Evolutionary conservation across 2,113 vertebrate species (phyloP), one percentile per base, ranked within the genome.

Genomic region (Alosa alosa): DNA sequence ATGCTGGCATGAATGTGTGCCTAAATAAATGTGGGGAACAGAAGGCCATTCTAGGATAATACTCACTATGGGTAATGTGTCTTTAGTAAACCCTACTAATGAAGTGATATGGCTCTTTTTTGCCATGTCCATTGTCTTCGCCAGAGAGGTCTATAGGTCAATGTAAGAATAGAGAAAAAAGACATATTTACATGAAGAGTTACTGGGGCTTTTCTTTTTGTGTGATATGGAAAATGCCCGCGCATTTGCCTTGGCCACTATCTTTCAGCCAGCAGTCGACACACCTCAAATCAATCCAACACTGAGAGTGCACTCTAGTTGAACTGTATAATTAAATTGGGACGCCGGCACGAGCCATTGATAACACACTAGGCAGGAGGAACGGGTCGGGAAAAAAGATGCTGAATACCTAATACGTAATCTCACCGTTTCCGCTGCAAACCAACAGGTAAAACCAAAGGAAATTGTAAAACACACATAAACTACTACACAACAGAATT

Each of bases 251-350:
- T 17, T 31, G 36, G 17, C 18, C 72, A 25, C 72, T 39, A 45
- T 68, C 0, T 72, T 78, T 49, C 49, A 87, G 31, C 82, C 83
- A 87, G 36, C 2, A 41, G 41, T 86, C 64, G 60, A 84, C 82
- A 84, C 84, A 52, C 81, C 17, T 85, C 84, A 81, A 8, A 83
- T 64, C 78, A 84, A 68, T 55, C 18, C 82, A 57, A 22, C 60
- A 49, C 83, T 60, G 81, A 87, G 78, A 87, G 78, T 11, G 78
- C 44, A 83, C 44, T 75, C 8, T 52, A 15, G 15, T 20, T 50
- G 64, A 82, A 78, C 45, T 49, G n/a, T 0, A 39, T 84, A 81
- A 72, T 41, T 84, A 31, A 82, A 45, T 83, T 20, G 55, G 6
- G 36, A 81, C 15, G 47, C 46, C 4, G 45, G 41, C 75, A 78